Evolutionary conservation across 2,113 vertebrate genomes (phyloP).

Genomic region (Choloepus hoffmanni): DNA sequence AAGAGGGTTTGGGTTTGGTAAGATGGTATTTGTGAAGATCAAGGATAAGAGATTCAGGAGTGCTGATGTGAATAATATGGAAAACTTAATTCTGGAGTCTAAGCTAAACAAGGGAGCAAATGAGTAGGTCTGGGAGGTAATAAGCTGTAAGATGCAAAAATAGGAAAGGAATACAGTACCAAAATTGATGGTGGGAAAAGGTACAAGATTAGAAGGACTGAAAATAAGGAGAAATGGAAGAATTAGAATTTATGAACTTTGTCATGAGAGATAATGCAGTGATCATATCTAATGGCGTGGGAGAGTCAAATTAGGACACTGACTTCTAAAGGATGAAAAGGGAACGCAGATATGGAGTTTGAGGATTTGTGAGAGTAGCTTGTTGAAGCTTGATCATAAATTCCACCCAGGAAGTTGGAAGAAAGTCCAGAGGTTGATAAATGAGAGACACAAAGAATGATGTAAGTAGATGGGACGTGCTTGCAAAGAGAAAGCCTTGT

Average conservation of each 20-base stretch:
- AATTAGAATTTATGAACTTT: neutral
- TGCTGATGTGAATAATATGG: neutral
- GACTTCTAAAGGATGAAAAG: neutral
- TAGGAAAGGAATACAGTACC: neutral
- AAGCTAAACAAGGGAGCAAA: neutral
- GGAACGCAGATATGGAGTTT: neutral
- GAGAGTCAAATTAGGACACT: neutral
- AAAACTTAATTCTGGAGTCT: constrained; percentile 30
- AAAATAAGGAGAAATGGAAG: neutral
- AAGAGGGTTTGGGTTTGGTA: neutral
- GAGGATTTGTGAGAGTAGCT: neutral
- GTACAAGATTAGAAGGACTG: neutral
- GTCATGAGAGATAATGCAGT: neutral
- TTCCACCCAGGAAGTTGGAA: neutral
- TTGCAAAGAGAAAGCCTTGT: neutral
- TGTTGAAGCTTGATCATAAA: neutral
- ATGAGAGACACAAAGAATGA: neutral
- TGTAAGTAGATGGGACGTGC: neutral
- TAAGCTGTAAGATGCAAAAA: neutral
- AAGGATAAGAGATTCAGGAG: neutral
- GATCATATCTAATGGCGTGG: neutral
- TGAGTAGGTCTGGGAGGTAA: neutral
- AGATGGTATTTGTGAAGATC: neutral
- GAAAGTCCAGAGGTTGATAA: neutral
- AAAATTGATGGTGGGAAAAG: neutral